Conservation (phyloP, 2,888 invertebrate species). For the Eremobia ochroleuca region DNA sequence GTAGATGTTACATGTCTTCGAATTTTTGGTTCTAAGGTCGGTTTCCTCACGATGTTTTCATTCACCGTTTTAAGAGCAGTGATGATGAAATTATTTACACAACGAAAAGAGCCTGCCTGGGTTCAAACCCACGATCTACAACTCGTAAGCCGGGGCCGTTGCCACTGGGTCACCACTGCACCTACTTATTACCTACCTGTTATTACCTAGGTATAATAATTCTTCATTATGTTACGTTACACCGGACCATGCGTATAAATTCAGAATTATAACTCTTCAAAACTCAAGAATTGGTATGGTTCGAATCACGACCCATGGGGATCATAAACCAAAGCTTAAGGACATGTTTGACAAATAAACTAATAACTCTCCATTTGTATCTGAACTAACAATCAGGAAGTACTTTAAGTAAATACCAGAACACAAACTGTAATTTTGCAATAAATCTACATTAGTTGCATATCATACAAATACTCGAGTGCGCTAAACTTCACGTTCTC, state of each 20-base stretch:
- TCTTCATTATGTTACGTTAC: slow-evolving; percentile 6
- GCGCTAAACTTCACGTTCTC: slow-evolving; percentile 31
- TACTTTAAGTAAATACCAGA: neutral
- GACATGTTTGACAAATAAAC: slow-evolving; percentile 31
- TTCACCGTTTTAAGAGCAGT: no score
- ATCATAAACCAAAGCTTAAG: slow-evolving; percentile 13
- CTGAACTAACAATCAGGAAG: slow-evolving; percentile 6
- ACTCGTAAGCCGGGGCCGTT: no score
- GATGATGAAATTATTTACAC: no score
- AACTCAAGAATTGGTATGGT: slow-evolving; percentile 15
- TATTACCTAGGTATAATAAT: neutral
- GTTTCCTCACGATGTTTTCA: no score
- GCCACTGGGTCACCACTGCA: no score
- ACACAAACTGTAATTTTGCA: slow-evolving; percentile 12
- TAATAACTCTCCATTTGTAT: slow-evolving; percentile 23
- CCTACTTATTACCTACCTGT: no score
- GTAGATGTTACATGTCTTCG: no score
- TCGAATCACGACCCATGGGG: slow-evolving; percentile 21
- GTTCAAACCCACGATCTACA: no score
- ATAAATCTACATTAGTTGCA: slow-evolving; percentile 32
- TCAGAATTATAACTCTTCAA: slow-evolving; percentile 2
- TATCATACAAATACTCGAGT: slow-evolving; percentile 6
- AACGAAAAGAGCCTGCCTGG: no score
- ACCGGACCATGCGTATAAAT: neutral
- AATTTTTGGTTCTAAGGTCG: no score